Evolutionary conservation across 2,888 invertebrate genomes (phyloP).

Genomic region (Conchocele bisecta): DNA sequence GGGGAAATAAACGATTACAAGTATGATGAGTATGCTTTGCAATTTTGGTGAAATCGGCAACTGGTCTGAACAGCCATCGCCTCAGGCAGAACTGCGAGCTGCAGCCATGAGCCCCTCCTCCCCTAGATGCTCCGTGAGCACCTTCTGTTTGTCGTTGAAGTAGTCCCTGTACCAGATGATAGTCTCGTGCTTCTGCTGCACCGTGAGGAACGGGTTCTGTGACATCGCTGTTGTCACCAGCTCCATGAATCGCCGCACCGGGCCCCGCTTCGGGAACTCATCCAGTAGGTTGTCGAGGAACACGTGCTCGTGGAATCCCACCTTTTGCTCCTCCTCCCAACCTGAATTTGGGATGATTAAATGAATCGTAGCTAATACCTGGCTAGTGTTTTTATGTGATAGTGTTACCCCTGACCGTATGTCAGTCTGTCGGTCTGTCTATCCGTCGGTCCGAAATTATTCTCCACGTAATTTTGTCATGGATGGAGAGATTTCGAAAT

Average conservation of each 20-base stretch:
- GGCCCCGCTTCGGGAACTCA: conserved; percentile 93
- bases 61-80: too few species aligned
- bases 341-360: conserved; percentile 70
- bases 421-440: too few species aligned
- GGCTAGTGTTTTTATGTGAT: too few species aligned
- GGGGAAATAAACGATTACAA: too few species aligned
- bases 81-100: too few species aligned
- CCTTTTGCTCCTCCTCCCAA: conserved; percentile 85
- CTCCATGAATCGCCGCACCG: conserved; percentile 98
- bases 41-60: too few species aligned
- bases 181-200: conserved; percentile 93
- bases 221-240: conserved; percentile 95
- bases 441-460: too few species aligned
- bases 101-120: too few species aligned
- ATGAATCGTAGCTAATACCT: neutral
- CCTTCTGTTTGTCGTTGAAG: conserved; percentile 88
- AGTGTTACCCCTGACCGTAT: too few species aligned
- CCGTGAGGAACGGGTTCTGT: conserved; percentile 95
- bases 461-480: too few species aligned
- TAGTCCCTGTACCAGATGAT: conserved; percentile 96
- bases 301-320: conserved; percentile 95
- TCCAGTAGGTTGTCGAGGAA: conserved; percentile 94
- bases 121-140: conserved; percentile 84
- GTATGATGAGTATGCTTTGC: too few species aligned
- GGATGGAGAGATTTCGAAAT: too few species aligned